Evolutionary conservation across 2,888 invertebrate genomes (phyloP), one percentile per base, ranked within the genome.

Genomic region (Eupithecia centaureata): DNA sequence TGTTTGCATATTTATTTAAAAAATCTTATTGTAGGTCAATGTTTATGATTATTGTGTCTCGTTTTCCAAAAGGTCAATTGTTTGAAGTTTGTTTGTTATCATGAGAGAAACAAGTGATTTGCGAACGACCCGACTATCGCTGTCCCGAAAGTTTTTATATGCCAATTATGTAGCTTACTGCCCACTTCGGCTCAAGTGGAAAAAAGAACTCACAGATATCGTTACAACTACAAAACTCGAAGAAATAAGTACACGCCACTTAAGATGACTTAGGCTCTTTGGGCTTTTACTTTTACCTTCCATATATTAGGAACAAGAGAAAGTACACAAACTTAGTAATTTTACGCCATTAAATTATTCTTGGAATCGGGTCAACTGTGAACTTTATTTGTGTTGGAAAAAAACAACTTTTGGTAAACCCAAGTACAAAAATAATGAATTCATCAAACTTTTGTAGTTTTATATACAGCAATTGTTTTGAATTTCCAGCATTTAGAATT

Each of bases 111-210:
- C 56, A 61, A 61, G 33, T 59, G 57, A 63, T 59, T 72, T 66
- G 77, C 75, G 42, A 73, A 56, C 73, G 56, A n/a, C 13, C 13
- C 42, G 65, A 67, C 71, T 65, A 64, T 64, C 61, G 54, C 68
- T 67, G 66, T 61, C 61, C 47, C 28, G 56, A 56, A 67, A 22
- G 61, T 42, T 47, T 28, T 57, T 57, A 57, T 57, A 32, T 57
- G 57, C 32, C 57, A 33, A 57, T 32, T 57, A 57, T 38, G 59
- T 25, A 30, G 57, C 57, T 57, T 8, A 8, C 10, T n/a, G 18
- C 32, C 10, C 57, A 57, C 57, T 57, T 18, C n/a, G 8, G 57
- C 18, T 32, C 18, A 18, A 33, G 22, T 57, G 10, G n/a, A 57
- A 12, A 8, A 22, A 18, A 8, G 10, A n/a, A 22, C 3, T 13